These are phyloP conservation scores for Tupiocoris notatus DNA, from an alignment of 2,888 invertebrate genomes.

Conservation along the genomic window DNA sequence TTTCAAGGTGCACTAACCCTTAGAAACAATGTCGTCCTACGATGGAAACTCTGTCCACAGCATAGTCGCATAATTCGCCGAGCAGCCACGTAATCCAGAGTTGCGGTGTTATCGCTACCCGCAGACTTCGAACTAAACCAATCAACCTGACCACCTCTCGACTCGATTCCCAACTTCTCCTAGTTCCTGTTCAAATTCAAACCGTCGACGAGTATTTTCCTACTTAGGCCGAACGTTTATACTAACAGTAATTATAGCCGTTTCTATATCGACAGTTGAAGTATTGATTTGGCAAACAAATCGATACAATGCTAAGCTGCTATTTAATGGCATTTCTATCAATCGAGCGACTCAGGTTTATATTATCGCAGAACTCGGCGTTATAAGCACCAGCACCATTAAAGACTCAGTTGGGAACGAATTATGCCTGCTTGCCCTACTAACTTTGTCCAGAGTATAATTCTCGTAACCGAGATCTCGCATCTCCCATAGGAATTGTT, in stretches of 20 bases:
- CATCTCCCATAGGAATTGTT: no score
- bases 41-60: not conserved
- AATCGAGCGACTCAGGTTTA: no score
- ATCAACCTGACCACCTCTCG: slow-evolving; percentile 15
- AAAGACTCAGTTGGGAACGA: no score
- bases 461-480: no score
- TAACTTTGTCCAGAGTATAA: no score
- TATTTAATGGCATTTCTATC: no score
- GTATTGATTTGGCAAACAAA: not conserved
- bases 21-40: not conserved
- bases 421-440: no score
- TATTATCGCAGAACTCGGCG: no score
- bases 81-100: slow-evolving; percentile 8
- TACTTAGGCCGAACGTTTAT: not conserved
- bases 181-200: not conserved
- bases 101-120: slow-evolving; percentile 25
- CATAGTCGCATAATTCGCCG: not conserved
- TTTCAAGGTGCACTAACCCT: not conserved
- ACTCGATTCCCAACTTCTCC: not conserved
- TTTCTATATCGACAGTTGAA: not conserved
- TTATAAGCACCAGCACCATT: no score
- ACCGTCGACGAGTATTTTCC: not conserved
- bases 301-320: no score
- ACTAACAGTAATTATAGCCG: not conserved
- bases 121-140: slow-evolving; percentile 25